Evolutionary conservation across 2,113 vertebrate genomes (phyloP).

Genomic region (Phoenicopterus ruber): DNA sequence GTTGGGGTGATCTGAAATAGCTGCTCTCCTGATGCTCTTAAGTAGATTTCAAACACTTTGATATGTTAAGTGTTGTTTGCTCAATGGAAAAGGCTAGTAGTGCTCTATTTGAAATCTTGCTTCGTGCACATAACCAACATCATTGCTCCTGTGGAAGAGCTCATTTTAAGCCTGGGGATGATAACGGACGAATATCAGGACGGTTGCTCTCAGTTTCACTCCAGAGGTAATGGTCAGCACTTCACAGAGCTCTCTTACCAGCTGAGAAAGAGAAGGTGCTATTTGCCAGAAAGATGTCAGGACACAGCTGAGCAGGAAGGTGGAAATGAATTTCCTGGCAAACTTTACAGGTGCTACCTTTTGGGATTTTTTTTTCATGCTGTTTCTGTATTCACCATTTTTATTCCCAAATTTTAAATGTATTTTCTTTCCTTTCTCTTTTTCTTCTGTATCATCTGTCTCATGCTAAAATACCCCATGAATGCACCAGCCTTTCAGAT

Average conservation of each 20-base stretch:
- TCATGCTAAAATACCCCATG: neutral
- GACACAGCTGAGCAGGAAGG: neutral
- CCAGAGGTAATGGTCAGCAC: neutral
- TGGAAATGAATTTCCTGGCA: neutral
- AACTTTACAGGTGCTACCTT: neutral
- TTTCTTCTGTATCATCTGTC: neutral
- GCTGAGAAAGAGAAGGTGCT: neutral
- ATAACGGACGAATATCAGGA: neutral
- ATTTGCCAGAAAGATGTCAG: neutral
- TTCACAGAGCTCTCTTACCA: neutral
- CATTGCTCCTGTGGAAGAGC: neutral
- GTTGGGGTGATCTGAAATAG: neutral
- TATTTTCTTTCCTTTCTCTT: neutral
- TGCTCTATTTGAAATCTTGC: neutral
- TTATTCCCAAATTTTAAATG: neutral
- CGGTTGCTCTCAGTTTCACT: neutral
- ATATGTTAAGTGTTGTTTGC: neutral
- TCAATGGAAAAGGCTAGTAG: neutral
- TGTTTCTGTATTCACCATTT: neutral
- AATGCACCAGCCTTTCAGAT: neutral
- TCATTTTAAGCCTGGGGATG: neutral
- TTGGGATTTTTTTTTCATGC: neutral
- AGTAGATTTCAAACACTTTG: neutral
- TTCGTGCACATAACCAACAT: neutral
- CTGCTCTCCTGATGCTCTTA: neutral